Conservation (phyloP, 2,888 invertebrate genomes). For the Agrochola litura region DNA sequence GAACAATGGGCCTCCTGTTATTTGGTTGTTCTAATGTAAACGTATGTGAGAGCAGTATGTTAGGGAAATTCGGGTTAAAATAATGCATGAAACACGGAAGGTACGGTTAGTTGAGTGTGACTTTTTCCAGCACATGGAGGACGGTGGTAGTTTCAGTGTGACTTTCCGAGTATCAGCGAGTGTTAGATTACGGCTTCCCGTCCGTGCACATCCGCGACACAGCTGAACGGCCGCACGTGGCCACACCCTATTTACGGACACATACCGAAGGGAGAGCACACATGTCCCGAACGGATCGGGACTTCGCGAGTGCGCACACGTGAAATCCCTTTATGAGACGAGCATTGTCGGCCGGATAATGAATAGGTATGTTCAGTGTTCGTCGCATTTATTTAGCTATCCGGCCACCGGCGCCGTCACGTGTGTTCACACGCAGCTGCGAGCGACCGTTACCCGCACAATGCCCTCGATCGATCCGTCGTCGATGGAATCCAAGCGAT, state of each 20-base stretch:
- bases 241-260: slow-evolving; percentile 90
- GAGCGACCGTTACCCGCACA: slow-evolving; percentile 90
- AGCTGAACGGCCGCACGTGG: slow-evolving; percentile 90
- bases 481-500: slow-evolving; percentile 87
- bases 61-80: slow-evolving; percentile 12
- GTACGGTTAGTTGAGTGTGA: slow-evolving; percentile 3
- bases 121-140: slow-evolving; percentile 43
- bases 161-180: slow-evolving; percentile 82
- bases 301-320: slow-evolving; percentile 89
- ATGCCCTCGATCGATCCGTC: slow-evolving; percentile 90
- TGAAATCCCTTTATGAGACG: slow-evolving; percentile 90
- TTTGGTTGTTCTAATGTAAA: slow-evolving; percentile 76
- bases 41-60: slow-evolving; percentile 9
- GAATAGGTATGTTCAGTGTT: slow-evolving; percentile 86
- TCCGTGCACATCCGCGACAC: slow-evolving; percentile 89
- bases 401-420: slow-evolving; percentile 89
- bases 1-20: slow-evolving; percentile 81
- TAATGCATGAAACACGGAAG: slow-evolving; percentile 3
- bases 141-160: slow-evolving; percentile 75
- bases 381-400: slow-evolving; percentile 90
- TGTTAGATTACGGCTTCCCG: slow-evolving; percentile 89
- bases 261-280: slow-evolving; percentile 89
- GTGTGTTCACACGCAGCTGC: slow-evolving; percentile 89
- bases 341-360: slow-evolving; percentile 88
- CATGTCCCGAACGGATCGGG: slow-evolving; percentile 90